Conservation (phyloP, 2,888 invertebrate genomes). For the Nemurella pictetii region DNA sequence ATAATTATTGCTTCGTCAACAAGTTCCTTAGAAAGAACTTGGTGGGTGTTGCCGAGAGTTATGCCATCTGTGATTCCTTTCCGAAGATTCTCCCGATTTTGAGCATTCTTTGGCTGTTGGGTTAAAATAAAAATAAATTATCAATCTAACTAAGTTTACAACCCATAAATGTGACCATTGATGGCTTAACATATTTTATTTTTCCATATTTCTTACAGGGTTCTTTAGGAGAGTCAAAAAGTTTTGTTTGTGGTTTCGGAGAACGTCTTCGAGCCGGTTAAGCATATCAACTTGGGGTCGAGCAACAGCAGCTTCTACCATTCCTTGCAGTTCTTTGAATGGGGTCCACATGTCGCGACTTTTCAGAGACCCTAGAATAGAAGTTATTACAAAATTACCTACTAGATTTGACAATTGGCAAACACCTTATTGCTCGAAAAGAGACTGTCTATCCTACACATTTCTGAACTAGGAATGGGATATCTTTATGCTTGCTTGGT, state of each 20-base stretch:
- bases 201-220: conserved; percentile 66
- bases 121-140: conserved; percentile 42
- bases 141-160: not conserved
- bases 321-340: conserved; percentile 72
- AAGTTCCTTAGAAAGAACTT: conserved; percentile 78
- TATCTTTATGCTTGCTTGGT: too few species aligned
- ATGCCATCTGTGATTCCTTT: conserved; percentile 80
- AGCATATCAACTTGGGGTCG: conserved; percentile 62
- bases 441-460: too few species aligned
- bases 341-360: conserved; percentile 82
- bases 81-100: conserved; percentile 78
- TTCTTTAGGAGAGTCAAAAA: conserved; percentile 83
- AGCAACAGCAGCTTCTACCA: conserved; percentile 69
- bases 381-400: too few species aligned
- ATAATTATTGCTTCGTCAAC: conserved; percentile 92
- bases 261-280: conserved; percentile 71
- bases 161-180: conserved; percentile 35
- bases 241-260: conserved; percentile 82
- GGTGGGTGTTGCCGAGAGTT: conserved; percentile 70
- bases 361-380: conserved; percentile 2
- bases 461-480: too few species aligned
- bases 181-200: not conserved
- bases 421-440: too few species aligned
- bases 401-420: too few species aligned
- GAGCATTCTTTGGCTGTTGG: conserved; percentile 74